These are phyloP conservation scores for Cartodere bifasciata DNA, from an alignment of 2,888 invertebrate species.

Conservation along the genomic window DNA sequence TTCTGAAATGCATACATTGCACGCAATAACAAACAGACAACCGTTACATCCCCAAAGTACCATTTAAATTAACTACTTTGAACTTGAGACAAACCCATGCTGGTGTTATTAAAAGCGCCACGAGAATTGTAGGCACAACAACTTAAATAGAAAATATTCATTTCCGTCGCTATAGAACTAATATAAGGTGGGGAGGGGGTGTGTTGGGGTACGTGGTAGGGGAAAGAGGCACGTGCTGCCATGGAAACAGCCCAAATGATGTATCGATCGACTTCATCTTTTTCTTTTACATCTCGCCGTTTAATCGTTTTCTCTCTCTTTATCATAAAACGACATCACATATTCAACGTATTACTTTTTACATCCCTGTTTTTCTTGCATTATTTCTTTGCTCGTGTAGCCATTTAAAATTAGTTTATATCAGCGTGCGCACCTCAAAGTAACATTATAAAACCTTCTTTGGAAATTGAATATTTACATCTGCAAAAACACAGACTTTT, in stretches of 20 bases:
- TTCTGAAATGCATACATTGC: too few relatives aligned
- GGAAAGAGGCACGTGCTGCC: conserved; percentile 37
- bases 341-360: conserved; percentile 39
- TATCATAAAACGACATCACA: conserved; percentile 34
- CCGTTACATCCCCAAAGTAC: conserved; percentile 13
- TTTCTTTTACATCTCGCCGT: conserved; percentile 24
- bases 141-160: conserved; percentile 35
- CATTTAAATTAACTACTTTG: too few relatives aligned
- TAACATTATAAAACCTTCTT: too few relatives aligned
- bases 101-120: too few relatives aligned
- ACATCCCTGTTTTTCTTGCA: conserved; percentile 32
- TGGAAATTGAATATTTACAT: too few relatives aligned
- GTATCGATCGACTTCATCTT: conserved; percentile 37
- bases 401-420: conserved; percentile 17
- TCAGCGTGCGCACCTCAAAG: conserved; percentile 11
- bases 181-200: conserved; percentile 28
- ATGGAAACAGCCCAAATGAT: conserved; percentile 42
- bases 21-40: too few relatives aligned
- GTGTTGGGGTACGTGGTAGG: conserved; percentile 25
- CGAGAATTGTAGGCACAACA: conserved; percentile 20
- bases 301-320: conserved; percentile 24
- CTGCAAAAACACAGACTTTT: too few relatives aligned
- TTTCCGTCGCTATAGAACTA: conserved; percentile 33
- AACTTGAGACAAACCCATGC: too few relatives aligned
- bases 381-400: conserved; percentile 27